A percentile compares a stretch with the other conserved stretches of the same genome.
Conservation (phyloP, 2,797 vertebrate species). For the Tachyglossus aculeatus region DNA sequence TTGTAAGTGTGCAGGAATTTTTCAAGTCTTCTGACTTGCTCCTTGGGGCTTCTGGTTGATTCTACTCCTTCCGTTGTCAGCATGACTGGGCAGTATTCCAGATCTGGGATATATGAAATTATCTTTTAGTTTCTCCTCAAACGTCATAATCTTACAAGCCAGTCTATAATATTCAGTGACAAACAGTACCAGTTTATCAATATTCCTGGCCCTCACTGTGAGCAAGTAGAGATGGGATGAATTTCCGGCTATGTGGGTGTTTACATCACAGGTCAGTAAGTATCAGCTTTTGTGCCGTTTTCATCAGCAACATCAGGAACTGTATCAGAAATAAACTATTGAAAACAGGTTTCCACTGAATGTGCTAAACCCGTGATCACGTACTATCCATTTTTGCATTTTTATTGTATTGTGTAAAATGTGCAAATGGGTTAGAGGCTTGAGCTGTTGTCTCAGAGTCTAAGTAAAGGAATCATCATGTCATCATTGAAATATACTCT, state of each 20-base stretch:
- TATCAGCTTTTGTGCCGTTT: background rate
- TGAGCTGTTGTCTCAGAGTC: background rate
- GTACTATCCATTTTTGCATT: background rate
- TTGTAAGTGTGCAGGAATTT: background rate
- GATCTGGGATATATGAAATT: background rate
- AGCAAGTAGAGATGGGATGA: background rate
- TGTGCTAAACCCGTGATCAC: background rate
- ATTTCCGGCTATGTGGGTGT: background rate
- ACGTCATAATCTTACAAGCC: background rate
- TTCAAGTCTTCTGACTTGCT: background rate
- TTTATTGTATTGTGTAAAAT: background rate
- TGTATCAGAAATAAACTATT: background rate
- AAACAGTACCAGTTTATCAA: background rate
- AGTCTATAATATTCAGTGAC: background rate
- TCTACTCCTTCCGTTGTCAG: background rate
- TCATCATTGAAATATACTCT: background rate
- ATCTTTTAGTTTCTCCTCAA: background rate
- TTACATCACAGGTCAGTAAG: background rate
- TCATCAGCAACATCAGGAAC: background rate
- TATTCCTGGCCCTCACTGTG: background rate
- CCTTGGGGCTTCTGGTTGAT: background rate
- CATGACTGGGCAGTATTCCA: background rate
- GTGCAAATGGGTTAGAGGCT: background rate
- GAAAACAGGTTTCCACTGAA: background rate
- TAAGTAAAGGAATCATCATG: background rate